Evolutionary conservation across 2,888 invertebrate genomes (phyloP), one percentile per base, ranked within the genome.

Genomic region (Rhamnusium bicolor): DNA sequence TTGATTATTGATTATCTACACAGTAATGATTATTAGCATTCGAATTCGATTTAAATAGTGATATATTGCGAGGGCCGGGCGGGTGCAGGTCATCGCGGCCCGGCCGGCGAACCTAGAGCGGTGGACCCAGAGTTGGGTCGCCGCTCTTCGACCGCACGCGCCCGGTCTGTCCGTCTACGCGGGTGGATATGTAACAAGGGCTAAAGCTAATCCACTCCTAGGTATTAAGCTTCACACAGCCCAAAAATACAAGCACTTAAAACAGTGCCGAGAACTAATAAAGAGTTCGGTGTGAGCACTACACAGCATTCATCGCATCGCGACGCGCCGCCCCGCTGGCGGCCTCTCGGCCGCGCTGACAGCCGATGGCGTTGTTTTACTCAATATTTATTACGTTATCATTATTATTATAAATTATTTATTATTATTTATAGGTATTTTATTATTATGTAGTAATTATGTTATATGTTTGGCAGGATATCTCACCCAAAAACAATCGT

Each of bases 241-340:
- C 90, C 91, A 90, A 90, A 90, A 90, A 88, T 88, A 90, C 89
- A 90, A 91, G 91, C 91, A 91, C 91, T 91, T 91, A 91, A 91
- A 91, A 91, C 91, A 91, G 91, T 91, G 91, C 91, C 90, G 89
- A 90, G 89, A 89, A 89, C 87, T 88, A 89, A 89, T 88, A 88
- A 87, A 88, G 85, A 88, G 89, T 88, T 89, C 86, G 86, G 87
- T 86, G 86, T 88, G 88, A 88, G 88, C 87, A 87, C 87, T 87
- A 87, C 86, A 87, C 87, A 86, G 87, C 87, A 82, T 83, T 81
- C 80, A 78, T 77, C 80, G 79, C 81, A 77, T 77, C 78, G 78
- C 76, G 74, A 75, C 81, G 80, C 79, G 78, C 75, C 71, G 74
- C 73, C 68, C 58, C 65, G 53, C 32, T 27, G 61, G 46, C 61